Conservation (phyloP, 2,797 vertebrate species). For the Balearica regulorum region DNA sequence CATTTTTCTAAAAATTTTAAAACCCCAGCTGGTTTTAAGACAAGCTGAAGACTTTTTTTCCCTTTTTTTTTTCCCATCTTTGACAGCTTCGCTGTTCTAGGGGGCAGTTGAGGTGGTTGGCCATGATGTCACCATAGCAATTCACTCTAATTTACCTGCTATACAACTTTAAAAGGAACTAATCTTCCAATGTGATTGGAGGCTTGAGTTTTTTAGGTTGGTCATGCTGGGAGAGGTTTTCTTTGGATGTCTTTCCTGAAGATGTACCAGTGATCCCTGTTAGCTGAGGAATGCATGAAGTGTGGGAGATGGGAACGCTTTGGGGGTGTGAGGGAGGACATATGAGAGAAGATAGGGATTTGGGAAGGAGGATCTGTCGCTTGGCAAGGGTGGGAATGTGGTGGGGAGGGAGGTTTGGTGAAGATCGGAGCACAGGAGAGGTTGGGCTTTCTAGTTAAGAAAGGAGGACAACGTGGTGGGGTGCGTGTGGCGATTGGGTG, state of each 20-base stretch:
- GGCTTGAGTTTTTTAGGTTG: background rate
- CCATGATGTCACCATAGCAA: background rate
- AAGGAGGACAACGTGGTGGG: background rate
- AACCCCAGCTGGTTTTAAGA: background rate
- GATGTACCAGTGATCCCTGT: background rate
- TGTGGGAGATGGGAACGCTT: background rate
- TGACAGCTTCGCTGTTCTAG: background rate
- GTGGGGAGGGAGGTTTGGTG: background rate
- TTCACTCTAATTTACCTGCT: background rate
- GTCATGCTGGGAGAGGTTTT: background rate
- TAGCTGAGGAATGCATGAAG: background rate
- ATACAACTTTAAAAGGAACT: background rate
- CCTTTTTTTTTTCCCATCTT: background rate
- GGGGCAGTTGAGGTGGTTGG: background rate
- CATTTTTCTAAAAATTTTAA: background rate
- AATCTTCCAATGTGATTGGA: background rate
- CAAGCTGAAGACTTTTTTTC: background rate
- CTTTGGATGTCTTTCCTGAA: background rate
- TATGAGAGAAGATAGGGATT: background rate
- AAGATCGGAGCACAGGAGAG: accelerated
- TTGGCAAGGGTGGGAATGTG: background rate
- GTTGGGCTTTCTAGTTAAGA: background rate
- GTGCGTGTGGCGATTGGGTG: background rate
- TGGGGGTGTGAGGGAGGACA: background rate
- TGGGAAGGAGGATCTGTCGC: background rate